Conservation (phyloP, 1,140 invertebrate species). For the Drosophila teissieri region DNA sequence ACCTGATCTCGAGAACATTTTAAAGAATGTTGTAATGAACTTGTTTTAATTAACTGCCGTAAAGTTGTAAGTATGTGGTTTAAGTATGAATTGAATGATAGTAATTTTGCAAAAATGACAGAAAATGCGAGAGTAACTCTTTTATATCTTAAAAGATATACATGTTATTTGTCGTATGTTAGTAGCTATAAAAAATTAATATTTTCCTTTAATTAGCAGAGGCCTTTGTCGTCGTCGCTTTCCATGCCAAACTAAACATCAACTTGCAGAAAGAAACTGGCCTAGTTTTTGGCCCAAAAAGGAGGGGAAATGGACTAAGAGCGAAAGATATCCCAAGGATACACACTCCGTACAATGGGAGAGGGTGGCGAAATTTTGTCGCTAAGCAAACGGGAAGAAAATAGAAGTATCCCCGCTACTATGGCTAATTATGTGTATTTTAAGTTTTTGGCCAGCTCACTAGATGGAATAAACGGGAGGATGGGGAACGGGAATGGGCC, state of each 20-base stretch:
- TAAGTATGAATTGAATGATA: background rate
- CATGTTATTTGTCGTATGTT: too few species aligned
- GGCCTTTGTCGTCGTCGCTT: slow-evolving; percentile 18
- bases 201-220: slow-evolving; percentile 73
- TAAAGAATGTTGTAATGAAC: background rate
- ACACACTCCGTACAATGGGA: slow-evolving; percentile 19
- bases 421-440: slow-evolving; percentile 81
- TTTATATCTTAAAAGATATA: too few species aligned
- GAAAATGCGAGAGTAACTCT: too few species aligned
- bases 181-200: slow-evolving; percentile 39
- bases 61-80: background rate
- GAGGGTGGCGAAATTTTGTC: slow-evolving; percentile 24
- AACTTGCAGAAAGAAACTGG: slow-evolving; percentile 41
- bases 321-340: slow-evolving; percentile 40
- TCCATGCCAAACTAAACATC: slow-evolving; percentile 56
- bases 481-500: background rate
- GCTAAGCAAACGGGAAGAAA: slow-evolving; percentile 50
- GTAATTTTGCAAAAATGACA: background rate
- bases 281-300: slow-evolving; percentile 56
- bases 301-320: slow-evolving; percentile 14
- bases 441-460: slow-evolving; percentile 69
- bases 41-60: background rate
- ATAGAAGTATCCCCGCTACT: slow-evolving; percentile 45
- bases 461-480: slow-evolving; percentile 56
- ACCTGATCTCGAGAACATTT: slow-evolving; percentile 11